These are phyloP conservation scores for Oligia fasciuncula DNA, from an alignment of 2,888 invertebrate species.

Conservation along the genomic window DNA sequence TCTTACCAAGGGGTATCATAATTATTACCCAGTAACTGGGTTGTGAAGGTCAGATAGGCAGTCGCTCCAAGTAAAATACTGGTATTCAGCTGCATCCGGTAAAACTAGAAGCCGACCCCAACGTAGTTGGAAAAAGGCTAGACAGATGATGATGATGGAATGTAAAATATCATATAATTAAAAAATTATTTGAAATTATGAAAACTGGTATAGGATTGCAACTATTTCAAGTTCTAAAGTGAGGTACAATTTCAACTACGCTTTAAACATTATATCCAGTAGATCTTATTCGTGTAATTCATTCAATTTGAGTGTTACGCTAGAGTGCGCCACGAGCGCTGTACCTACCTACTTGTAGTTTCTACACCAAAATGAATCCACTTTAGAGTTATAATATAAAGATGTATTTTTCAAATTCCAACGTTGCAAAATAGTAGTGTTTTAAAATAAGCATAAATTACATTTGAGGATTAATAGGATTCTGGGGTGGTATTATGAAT, in stretches of 20 bases:
- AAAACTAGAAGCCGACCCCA: no score
- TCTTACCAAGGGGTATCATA: no score
- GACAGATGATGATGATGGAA: no score
- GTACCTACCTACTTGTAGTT: background rate
- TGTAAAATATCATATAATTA: no score
- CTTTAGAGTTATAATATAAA: constrained; percentile 23
- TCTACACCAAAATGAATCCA: constrained; percentile 41
- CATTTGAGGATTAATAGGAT: background rate
- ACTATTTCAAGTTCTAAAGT: background rate
- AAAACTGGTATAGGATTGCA: background rate
- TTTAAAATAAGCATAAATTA: background rate
- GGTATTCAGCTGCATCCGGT: no score
- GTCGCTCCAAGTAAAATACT: no score
- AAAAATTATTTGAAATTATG: background rate
- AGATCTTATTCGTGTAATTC: background rate
- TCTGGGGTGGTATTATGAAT: background rate
- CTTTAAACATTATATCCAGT: constrained; percentile 19
- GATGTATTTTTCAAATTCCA: constrained; percentile 29
- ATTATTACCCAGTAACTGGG: no score
- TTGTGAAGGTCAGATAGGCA: no score
- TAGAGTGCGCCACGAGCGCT: constrained; percentile 46
- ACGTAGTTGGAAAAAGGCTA: no score
- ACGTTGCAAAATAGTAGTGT: background rate
- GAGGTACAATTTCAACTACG: background rate
- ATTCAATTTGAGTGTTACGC: constrained; percentile 50